A percentile compares a stretch with the other conserved stretches of the same genome.
These are phyloP conservation scores for Ferrisia virgata DNA, from an alignment of 2,888 invertebrate species.

Conservation along the genomic window DNA sequence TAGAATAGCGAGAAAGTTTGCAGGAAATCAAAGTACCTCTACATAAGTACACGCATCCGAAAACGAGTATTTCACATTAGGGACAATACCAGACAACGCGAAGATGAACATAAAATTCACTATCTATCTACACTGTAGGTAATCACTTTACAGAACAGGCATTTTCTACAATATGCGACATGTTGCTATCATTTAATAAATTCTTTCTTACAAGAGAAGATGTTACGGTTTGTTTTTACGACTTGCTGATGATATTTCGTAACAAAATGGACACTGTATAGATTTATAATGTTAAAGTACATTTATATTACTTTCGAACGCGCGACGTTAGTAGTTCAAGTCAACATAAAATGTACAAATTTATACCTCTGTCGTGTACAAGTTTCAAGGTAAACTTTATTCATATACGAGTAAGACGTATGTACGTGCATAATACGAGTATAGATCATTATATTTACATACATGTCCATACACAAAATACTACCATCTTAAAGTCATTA, in stretches of 20 bases:
- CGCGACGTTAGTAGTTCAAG: background rate
- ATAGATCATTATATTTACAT: background rate
- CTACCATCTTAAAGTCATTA: background rate
- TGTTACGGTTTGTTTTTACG: background rate
- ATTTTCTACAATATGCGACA: background rate
- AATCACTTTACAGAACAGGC: background rate
- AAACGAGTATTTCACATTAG: background rate
- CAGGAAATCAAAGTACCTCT: background rate
- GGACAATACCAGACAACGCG: background rate
- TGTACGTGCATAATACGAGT: too few species aligned
- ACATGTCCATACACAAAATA: background rate
- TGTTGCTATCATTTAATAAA: background rate
- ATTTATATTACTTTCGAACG: background rate
- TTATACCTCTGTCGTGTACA: background rate
- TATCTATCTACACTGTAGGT: background rate
- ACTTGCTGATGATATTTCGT: background rate
- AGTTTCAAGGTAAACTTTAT: background rate
- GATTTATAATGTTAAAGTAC: background rate
- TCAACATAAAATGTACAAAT: background rate
- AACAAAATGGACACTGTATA: background rate
- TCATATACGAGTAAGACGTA: background rate
- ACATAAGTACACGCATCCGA: background rate
- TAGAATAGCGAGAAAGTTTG: background rate
- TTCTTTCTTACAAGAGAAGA: background rate
- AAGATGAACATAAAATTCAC: background rate